These are phyloP conservation scores for Grammomys dolichurus DNA, from an alignment of 2,113 vertebrate genomes.

Conservation along the genomic window DNA sequence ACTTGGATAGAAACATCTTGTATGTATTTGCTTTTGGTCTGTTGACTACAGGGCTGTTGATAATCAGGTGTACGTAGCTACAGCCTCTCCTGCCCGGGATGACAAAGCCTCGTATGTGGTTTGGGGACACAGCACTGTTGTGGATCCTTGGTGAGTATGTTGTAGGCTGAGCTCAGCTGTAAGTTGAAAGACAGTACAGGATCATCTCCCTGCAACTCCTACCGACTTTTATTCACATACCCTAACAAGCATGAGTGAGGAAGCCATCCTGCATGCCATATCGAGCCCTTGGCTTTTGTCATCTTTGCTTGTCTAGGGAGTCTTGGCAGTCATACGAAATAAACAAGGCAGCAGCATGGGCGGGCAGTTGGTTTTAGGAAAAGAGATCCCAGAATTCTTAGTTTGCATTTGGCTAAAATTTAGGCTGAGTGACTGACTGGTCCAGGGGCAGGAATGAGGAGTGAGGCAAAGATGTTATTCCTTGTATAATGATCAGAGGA, in stretches of 20 bases:
- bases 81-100: conserved; percentile 96
- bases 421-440: background rate
- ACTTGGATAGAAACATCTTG: background rate
- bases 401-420: conserved; percentile 55
- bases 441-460: conserved; percentile 10
- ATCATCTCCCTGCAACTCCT: background rate
- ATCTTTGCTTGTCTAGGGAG: background rate
- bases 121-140: conserved; percentile 97
- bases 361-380: background rate
- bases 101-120: conserved; percentile 94
- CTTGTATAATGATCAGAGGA: background rate
- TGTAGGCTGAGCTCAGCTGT: background rate
- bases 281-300: background rate
- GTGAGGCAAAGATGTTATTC: conserved; percentile 2
- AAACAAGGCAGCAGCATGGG: background rate
- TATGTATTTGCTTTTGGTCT: conserved; percentile 10
- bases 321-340: background rate
- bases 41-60: conserved; percentile 91
- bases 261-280: background rate
- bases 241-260: background rate
- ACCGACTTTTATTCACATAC: rapidly evolving
- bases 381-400: background rate
- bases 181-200: background rate
- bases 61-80: conserved; percentile 96
- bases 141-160: conserved; percentile 94